A percentile compares a stretch with the other conserved stretches of the same genome.
Evolutionary conservation across 2,113 vertebrate species (phyloP).

Genomic region (Ciconia stormi): DNA sequence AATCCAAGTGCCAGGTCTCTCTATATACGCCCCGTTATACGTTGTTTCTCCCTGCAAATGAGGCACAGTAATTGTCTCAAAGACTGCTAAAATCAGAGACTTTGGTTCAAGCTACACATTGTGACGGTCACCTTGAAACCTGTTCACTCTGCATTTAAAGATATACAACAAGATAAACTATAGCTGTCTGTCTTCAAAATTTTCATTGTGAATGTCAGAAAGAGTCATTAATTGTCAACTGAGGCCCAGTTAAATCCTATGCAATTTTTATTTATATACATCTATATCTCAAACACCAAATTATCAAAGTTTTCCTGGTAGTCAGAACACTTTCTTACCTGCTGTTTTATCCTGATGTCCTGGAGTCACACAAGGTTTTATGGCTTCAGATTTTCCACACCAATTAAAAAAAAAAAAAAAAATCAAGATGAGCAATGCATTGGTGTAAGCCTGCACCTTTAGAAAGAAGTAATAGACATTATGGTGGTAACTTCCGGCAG

Average conservation of each 20-base stretch:
- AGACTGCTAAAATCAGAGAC: background rate
- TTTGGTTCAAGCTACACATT: background rate
- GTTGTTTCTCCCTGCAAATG: background rate
- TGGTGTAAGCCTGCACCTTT: background rate
- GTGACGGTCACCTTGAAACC: background rate
- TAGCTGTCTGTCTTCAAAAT: background rate
- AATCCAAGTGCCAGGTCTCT: background rate
- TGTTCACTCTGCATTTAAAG: background rate
- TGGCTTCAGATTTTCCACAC: background rate
- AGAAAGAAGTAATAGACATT: background rate
- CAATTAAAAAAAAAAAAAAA: background rate
- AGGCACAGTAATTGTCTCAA: background rate
- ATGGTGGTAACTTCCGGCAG: background rate
- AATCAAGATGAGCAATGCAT: background rate
- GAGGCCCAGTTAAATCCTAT: background rate
- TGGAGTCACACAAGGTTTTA: background rate
- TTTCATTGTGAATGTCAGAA: background rate
- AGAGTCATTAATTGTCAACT: background rate
- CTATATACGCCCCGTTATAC: rapidly evolving
- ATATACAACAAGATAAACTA: background rate
- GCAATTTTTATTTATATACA: background rate
- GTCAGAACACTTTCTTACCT: background rate
- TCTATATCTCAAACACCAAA: background rate
- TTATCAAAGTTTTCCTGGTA: background rate
- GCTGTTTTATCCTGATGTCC: background rate